Percentiles rank a stretch among this genome's conserved stretches.
These are phyloP conservation scores for Drosophila tsacasi DNA, from an alignment of 1,140 invertebrate genomes.

Conservation along the genomic window DNA sequence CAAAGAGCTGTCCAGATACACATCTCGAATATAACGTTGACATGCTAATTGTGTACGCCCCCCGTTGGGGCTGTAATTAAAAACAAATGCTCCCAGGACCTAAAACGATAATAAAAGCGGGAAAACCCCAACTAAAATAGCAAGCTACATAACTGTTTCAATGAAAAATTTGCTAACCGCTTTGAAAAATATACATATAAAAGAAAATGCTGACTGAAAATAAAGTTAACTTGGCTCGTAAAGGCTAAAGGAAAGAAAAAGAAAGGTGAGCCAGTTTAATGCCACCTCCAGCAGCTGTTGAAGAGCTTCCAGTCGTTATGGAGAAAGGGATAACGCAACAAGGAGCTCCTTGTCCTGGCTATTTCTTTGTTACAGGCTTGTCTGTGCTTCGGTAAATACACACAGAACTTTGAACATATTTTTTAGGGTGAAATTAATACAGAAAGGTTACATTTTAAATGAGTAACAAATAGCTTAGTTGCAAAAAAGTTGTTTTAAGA, in stretches of 20 bases:
- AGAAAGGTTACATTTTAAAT: not conserved
- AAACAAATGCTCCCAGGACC: constrained; percentile 1
- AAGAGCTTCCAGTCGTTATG: not conserved
- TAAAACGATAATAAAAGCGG: not conserved
- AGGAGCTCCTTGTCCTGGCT: not conserved
- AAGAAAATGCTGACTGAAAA: not conserved
- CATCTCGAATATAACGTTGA: constrained; percentile 7
- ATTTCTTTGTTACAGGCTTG: not conserved
- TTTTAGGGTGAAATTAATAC: not conserved
- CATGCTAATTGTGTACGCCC: not conserved
- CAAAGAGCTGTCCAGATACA: not conserved
- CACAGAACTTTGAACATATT: not conserved
- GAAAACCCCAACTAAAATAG: not conserved
- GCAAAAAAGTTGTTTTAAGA: too few species aligned
- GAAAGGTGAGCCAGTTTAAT: not conserved
- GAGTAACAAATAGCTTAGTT: not conserved
- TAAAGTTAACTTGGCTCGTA: not conserved
- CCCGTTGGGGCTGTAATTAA: constrained; percentile 14
- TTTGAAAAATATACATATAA: not conserved
- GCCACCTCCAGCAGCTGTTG: not conserved
- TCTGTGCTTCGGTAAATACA: not conserved
- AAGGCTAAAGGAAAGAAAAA: not conserved
- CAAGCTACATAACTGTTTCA: not conserved
- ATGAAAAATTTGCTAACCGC: too few species aligned
- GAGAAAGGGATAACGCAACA: not conserved